Evolutionary conservation across 2,113 vertebrate species (phyloP).

Genomic region (Monarcha castaneiventris): DNA sequence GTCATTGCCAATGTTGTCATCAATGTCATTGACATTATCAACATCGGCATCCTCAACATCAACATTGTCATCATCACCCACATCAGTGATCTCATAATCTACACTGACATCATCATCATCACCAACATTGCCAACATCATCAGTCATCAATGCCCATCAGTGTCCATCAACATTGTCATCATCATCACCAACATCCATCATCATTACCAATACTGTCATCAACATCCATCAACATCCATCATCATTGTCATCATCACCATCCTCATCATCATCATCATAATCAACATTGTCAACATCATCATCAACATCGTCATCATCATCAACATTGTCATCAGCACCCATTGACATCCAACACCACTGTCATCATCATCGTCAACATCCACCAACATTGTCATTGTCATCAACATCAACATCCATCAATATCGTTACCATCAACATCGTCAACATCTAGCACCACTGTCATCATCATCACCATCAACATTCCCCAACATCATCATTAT

Average conservation of each 20-base stretch:
- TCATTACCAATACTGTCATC: neutral
- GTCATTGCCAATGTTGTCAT: neutral
- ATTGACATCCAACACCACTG: neutral
- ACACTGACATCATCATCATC: neutral
- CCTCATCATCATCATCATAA: too few relatives aligned
- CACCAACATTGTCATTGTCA: neutral
- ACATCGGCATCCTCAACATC: neutral
- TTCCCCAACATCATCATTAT: neutral
- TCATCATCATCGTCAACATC: neutral
- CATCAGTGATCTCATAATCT: neutral
- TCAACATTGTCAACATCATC: too few relatives aligned
- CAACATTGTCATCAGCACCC: too few relatives aligned
- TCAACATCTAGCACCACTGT: neutral
- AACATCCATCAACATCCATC: too few relatives aligned
- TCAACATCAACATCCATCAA: neutral
- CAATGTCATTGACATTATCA: rapidly evolving
- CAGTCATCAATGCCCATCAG: neutral
- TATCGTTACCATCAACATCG: too few relatives aligned
- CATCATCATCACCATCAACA: neutral
- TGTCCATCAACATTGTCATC: neutral
- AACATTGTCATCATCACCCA: too few relatives aligned
- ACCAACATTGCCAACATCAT: neutral
- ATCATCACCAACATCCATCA: too few relatives aligned
- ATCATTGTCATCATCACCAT: neutral
- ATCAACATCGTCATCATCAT: neutral